Evolutionary conservation across 1,140 invertebrate species (phyloP).

Genomic region (Portunus trituberculatus): DNA sequence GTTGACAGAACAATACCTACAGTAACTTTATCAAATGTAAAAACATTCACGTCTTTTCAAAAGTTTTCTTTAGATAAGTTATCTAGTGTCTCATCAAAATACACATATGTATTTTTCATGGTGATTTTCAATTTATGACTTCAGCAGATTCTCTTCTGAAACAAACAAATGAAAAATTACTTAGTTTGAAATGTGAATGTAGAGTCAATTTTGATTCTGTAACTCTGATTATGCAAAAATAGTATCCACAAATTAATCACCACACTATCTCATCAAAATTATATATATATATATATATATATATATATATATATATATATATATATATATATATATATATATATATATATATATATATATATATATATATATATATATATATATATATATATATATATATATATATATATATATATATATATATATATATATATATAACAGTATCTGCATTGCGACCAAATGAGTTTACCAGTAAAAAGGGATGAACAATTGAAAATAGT

Average conservation of each 20-base stretch:
- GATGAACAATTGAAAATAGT: too few species aligned
- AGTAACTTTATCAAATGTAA: neutral
- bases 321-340: slow-evolving; percentile 25
- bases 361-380: neutral
- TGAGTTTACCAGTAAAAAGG: too few species aligned
- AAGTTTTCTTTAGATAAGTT: neutral
- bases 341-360: slow-evolving; percentile 16
- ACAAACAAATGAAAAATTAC: too few species aligned
- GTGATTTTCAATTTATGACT: too few species aligned
- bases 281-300: neutral
- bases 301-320: slow-evolving; percentile 40
- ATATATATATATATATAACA: neutral
- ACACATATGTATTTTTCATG: neutral
- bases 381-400: neutral
- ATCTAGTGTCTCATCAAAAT: neutral
- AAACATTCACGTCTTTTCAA: neutral
- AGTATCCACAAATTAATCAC: too few species aligned
- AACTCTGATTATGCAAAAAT: too few species aligned
- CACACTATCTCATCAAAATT: too few species aligned
- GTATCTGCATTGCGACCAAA: too few species aligned
- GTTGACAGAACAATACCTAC: neutral
- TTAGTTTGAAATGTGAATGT: too few species aligned
- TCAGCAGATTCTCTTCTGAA: too few species aligned
- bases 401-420: neutral
- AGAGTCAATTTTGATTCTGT: too few species aligned